phyloP scores from a whole-genome alignment of 2,888 invertebrate genomes.

The Exocentrus adspersus region DNA sequence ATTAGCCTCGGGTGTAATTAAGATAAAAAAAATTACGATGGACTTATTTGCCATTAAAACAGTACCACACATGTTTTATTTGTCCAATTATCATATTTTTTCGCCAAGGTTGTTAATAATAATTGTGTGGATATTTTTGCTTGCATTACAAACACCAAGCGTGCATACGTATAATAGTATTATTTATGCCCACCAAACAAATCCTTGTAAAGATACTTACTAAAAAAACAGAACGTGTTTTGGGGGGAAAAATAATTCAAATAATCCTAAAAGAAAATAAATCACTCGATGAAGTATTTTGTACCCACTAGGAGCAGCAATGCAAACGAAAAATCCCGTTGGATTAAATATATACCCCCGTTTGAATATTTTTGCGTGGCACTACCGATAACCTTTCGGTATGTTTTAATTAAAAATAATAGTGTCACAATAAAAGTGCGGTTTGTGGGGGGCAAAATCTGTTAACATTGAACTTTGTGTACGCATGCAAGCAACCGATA shows the following conservation, averaged over 20 bases:
- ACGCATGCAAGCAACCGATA: neutral
- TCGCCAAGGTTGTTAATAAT: conserved; percentile 8
- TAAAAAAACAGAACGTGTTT: too few relatives aligned
- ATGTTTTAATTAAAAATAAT: neutral
- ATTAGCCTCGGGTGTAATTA: too few relatives aligned
- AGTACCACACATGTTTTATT: neutral
- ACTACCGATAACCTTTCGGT: conserved; percentile 12
- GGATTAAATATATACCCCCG: neutral
- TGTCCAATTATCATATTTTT: neutral
- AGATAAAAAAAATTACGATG: neutral
- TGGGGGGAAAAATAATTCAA: too few relatives aligned
- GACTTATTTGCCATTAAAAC: too few relatives aligned
- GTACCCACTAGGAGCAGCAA: neutral
- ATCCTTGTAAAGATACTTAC: too few relatives aligned
- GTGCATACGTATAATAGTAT: too few relatives aligned
- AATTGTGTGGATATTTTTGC: too few relatives aligned
- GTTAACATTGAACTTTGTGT: conserved; percentile 19
- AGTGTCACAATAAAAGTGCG: conserved; percentile 1
- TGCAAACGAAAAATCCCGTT: neutral
- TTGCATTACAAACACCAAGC: neutral
- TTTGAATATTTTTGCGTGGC: neutral
- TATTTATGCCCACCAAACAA: too few relatives aligned
- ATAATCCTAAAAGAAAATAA: neutral
- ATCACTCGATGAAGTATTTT: conserved; percentile 3
- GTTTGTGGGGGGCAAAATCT: neutral